Evolutionary conservation across 2,113 vertebrate species (phyloP).

Genomic region (Centropus bengalensis): DNA sequence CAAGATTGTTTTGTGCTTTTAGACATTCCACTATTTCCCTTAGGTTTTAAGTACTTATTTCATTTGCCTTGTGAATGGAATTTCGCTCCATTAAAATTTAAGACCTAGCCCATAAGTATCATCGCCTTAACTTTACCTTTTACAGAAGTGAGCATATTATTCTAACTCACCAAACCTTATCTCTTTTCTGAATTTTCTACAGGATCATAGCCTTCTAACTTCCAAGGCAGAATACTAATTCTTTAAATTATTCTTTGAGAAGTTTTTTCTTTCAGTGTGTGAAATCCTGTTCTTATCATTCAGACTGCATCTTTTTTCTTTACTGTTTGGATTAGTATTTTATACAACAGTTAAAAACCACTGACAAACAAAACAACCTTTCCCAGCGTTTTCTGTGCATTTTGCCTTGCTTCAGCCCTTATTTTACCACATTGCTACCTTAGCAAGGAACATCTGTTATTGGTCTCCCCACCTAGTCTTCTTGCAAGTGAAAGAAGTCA

Average conservation of each 20-base stretch:
- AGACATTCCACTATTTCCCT: background rate
- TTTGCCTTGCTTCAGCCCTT: background rate
- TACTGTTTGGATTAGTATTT: background rate
- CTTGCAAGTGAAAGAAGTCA: conserved; percentile 17
- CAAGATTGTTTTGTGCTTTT: background rate
- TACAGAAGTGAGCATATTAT: background rate
- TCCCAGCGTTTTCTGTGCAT: background rate
- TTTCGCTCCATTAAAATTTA: background rate
- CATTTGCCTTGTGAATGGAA: background rate
- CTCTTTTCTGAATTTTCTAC: background rate
- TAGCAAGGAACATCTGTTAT: background rate
- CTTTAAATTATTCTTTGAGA: background rate
- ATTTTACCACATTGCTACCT: background rate
- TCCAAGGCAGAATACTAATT: background rate
- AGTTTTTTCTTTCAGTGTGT: background rate
- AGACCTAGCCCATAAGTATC: background rate
- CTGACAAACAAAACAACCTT: background rate
- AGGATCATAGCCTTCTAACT: background rate
- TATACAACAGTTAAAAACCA: background rate
- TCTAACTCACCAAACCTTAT: background rate
- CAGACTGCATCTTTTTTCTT: background rate
- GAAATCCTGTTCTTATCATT: background rate
- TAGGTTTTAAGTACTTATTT: background rate
- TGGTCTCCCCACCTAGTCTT: background rate
- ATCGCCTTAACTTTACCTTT: background rate